Conservation (phyloP, 2,888 invertebrate genomes). For the Acrobasis consociella region DNA sequence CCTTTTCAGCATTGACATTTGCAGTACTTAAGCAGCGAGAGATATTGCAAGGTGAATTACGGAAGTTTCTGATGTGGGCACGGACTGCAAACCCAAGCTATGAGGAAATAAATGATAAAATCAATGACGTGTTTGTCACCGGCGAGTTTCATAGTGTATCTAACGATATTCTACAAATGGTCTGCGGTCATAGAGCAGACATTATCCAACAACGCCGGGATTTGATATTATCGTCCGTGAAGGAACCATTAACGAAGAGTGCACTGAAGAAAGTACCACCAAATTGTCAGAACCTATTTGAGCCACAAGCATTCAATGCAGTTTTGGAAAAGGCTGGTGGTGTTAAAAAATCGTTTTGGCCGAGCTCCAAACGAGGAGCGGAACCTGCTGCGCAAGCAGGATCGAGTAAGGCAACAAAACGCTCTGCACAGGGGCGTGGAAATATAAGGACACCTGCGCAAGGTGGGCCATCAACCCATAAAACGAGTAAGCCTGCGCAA, state of each 20-base stretch:
- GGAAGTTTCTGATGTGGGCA: background rate
- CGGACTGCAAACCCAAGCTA: background rate
- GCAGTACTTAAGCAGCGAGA: no score
- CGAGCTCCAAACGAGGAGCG: background rate
- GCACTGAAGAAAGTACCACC: background rate
- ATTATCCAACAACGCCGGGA: constrained; percentile 4
- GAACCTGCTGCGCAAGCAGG: background rate
- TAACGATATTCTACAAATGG: background rate
- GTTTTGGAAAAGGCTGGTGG: background rate
- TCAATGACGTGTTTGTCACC: background rate
- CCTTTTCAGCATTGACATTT: background rate
- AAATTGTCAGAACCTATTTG: background rate
- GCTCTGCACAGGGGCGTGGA: background rate
- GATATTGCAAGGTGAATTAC: background rate
- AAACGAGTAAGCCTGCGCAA: background rate
- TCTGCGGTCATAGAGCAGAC: constrained; percentile 1
- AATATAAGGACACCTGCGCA: background rate
- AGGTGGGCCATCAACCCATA: background rate
- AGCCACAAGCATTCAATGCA: background rate
- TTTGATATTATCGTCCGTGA: background rate
- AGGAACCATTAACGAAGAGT: background rate
- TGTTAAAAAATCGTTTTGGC: background rate
- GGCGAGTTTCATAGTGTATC: background rate
- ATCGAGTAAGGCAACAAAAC: background rate
- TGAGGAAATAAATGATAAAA: background rate